phyloP scores from a whole-genome alignment of 2,113 vertebrate species.

The Carlito syrichta region DNA sequence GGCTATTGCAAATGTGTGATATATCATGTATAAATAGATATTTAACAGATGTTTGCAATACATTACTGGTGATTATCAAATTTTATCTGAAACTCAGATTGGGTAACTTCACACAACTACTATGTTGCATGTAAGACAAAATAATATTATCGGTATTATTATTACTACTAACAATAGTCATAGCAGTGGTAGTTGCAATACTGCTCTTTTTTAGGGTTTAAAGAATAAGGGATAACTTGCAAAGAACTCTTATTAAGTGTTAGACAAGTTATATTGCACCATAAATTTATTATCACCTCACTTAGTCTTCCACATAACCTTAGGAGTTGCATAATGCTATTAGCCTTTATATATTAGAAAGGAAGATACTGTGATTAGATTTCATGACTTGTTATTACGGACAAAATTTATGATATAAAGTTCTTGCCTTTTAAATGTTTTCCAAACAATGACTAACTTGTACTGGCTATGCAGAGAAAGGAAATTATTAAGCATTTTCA shows the following conservation, averaged over 20 bases:
- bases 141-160: too few relatives aligned
- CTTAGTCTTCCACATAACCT: not conserved
- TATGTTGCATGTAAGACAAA: not conserved
- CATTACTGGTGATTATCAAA: not conserved
- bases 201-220: not conserved
- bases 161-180: not conserved
- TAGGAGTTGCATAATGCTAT: not conserved
- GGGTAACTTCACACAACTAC: not conserved
- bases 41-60: not conserved
- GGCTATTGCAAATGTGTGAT: not conserved
- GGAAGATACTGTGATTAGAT: not conserved
- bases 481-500: not conserved
- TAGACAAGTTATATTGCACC: not conserved
- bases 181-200: not conserved
- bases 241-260: not conserved
- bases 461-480: not conserved
- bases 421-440: not conserved
- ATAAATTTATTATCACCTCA: not conserved
- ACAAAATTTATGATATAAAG: not conserved
- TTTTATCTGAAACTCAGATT: not conserved
- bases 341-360: not conserved
- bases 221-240: not conserved
- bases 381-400: not conserved
- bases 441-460: not conserved
- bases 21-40: not conserved